A percentile compares a stretch with the other conserved stretches of the same genome.
Evolutionary conservation across 2,797 vertebrate species (phyloP).

Genomic region (Tenualosa ilisha): DNA sequence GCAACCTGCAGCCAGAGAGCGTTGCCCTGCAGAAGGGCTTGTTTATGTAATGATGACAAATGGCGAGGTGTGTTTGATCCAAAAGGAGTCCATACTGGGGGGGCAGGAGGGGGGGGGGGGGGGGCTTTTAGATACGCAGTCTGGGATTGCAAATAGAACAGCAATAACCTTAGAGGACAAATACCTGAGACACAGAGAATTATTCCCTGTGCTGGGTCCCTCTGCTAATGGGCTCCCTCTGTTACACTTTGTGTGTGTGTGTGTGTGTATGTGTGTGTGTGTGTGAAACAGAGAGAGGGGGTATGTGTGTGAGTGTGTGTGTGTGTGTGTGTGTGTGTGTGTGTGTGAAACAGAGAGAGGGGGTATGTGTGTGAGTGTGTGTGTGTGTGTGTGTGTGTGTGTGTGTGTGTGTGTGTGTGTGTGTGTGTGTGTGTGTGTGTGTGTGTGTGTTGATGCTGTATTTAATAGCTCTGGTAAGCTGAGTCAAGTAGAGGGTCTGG

Average conservation of each 20-base stretch:
- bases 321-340: no score
- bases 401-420: conserved; percentile 5
- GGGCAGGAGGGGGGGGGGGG: no score
- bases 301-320: no score
- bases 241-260: no score
- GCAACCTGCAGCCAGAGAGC: conserved; percentile 43
- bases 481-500: not conserved
- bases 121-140: conserved; percentile 26
- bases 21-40: conserved; percentile 27
- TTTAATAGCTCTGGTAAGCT: not conserved
- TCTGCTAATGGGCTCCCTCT: no score
- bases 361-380: conserved; percentile 6
- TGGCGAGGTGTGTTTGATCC: conserved; percentile 29
- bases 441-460: not conserved
- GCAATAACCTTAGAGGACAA: not conserved
- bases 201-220: no score
- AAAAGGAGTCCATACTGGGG: not conserved
- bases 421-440: not conserved
- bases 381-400: not conserved
- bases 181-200: not conserved
- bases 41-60: conserved; percentile 44
- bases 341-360: no score
- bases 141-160: not conserved
- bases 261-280: no score
- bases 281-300: no score